Percentiles rank a stretch among this genome's conserved stretches.
Conservation (phyloP, 2,888 invertebrate genomes). For the Scrobipalpa atriplicella region DNA sequence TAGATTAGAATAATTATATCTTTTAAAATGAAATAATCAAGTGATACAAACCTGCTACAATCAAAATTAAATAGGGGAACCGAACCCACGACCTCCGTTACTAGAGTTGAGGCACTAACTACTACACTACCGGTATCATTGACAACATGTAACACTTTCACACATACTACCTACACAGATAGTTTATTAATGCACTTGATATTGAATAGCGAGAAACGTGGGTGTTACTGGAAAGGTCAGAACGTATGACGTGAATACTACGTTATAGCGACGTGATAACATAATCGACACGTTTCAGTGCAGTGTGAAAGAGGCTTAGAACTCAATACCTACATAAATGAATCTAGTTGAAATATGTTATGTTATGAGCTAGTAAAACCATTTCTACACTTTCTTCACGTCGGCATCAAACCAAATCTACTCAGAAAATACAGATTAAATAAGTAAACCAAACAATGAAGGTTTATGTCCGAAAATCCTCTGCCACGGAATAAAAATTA, state of each 20-base stretch:
- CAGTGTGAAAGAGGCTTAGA: background rate
- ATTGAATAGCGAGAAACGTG: background rate
- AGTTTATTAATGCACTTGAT: background rate
- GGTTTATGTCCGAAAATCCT: conserved; percentile 12
- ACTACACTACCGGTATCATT: too few relatives aligned
- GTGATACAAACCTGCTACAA: too few relatives aligned
- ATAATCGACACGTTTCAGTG: background rate
- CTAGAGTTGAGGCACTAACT: too few relatives aligned
- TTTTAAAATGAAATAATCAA: too few relatives aligned
- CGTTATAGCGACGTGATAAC: background rate
- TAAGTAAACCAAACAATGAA: conserved; percentile 2
- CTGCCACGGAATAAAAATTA: conserved; percentile 50
- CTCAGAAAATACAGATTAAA: background rate
- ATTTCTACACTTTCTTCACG: too few relatives aligned
- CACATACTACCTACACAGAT: conserved; percentile 5
- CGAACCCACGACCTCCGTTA: too few relatives aligned
- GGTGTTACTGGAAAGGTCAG: background rate
- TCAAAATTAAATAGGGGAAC: too few relatives aligned
- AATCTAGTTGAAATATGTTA: background rate
- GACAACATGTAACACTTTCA: background rate
- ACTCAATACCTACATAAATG: background rate
- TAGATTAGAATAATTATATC: too few relatives aligned
- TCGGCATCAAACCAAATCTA: background rate
- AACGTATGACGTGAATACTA: background rate
- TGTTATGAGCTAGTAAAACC: too few relatives aligned